Conservation (phyloP, 2,113 vertebrate species). For the Pantherophis guttatus region DNA sequence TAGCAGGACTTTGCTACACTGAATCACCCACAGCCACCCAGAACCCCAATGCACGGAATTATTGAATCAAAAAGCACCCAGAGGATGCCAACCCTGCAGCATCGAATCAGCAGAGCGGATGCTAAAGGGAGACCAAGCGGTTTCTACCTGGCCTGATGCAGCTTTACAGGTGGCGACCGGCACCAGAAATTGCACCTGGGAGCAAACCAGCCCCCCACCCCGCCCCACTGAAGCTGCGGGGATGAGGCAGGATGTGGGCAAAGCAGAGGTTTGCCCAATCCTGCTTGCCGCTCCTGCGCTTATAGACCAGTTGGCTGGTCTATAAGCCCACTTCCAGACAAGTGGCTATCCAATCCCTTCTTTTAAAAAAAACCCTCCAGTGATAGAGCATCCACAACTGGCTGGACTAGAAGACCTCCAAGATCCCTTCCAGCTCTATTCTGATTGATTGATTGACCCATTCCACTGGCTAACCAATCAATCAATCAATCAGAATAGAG, state of each 20-base stretch:
- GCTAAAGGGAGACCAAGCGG: not conserved
- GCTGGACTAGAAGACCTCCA: too few relatives aligned
- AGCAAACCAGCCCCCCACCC: not conserved
- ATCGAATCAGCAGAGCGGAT: not conserved
- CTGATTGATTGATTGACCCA: too few relatives aligned
- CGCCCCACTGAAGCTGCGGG: too few relatives aligned
- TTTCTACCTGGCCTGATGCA: not conserved
- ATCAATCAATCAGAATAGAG: too few relatives aligned
- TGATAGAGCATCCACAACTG: too few relatives aligned
- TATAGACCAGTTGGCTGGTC: not conserved
- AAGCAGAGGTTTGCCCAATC: too few relatives aligned
- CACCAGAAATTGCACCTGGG: not conserved
- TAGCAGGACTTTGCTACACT: slow-evolving; percentile 79
- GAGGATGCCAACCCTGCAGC: not conserved
- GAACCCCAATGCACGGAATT: not conserved
- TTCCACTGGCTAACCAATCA: too few relatives aligned
- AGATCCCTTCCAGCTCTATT: too few relatives aligned
- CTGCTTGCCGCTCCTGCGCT: not conserved
- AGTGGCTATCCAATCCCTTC: too few relatives aligned
- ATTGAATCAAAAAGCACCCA: not conserved
- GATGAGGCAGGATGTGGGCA: too few relatives aligned
- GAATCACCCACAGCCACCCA: slow-evolving; percentile 16
- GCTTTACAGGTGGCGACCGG: not conserved
- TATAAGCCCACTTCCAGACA: too few relatives aligned
- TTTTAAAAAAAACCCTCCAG: too few relatives aligned